Evolutionary conservation across 1,140 invertebrate genomes (phyloP), one percentile per base, ranked within the genome.

Genomic region (Apolygus lucorum): DNA sequence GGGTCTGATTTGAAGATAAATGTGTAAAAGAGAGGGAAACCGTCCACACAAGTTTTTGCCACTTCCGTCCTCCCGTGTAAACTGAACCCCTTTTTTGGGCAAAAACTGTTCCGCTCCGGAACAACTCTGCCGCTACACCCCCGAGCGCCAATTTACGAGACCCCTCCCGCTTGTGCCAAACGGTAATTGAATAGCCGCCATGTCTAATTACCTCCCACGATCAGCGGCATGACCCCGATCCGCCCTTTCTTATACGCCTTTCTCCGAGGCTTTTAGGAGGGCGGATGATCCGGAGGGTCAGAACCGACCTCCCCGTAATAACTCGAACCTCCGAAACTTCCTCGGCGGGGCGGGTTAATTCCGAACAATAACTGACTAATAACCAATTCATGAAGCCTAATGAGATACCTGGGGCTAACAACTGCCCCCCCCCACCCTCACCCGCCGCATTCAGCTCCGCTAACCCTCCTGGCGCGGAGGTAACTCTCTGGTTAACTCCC

Each of bases 121-220:
- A 42, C 34, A 4, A 8, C 34, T 17, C 34, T 17, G 17, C 34
- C 34, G 4, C 34, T n/a, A n/a, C n/a, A n/a, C n/a, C n/a, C n/a
- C n/a, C n/a, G n/a, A n/a, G n/a, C n/a, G n/a, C n/a, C n/a, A n/a
- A n/a, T 42, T 42, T 42, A 42, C 34, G 34, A 42, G n/a, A n/a
- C n/a, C n/a, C n/a, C 34, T 17, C 34, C 34, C 4, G 34, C 34
- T 17, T 17, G 34, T 42, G 22, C 54, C 54, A 59, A 59, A 59
- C 54, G 54, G 54, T 59, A 59, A 59, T 59, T 59, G 54, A 59
- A 59, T 59, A 59, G 54, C 54, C 54, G 54, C 54, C 54, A 59
- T 59, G 54, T 59, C 54, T 59, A 59, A 59, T 59, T 59, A 59
- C 54, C 54, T 13, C 22, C n/a, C 54, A 59, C 54, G 54, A 59